phyloP scores from a whole-genome alignment of 1,140 invertebrate genomes.

The Leptestheria dahalacensis region DNA sequence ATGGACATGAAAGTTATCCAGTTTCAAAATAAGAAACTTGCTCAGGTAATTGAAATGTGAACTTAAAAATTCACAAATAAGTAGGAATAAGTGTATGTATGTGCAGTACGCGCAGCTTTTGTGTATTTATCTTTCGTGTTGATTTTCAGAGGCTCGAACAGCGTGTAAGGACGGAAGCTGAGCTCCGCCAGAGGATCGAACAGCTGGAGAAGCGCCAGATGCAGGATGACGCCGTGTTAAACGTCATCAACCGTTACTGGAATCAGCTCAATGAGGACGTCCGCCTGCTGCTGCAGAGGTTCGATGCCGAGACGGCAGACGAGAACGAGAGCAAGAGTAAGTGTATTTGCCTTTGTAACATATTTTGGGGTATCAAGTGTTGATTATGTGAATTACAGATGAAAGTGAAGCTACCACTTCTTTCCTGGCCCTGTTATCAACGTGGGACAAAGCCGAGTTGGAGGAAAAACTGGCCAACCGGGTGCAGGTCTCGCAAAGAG shows the following conservation, averaged over 20 bases:
- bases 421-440: slow-evolving; percentile 88
- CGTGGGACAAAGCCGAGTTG: slow-evolving; percentile 93
- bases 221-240: slow-evolving; percentile 92
- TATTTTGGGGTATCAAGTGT: slow-evolving; percentile 7
- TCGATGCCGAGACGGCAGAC: slow-evolving; percentile 93
- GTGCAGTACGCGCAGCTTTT: neutral
- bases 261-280: slow-evolving; percentile 96
- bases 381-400: slow-evolving; percentile 33
- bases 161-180: slow-evolving; percentile 70
- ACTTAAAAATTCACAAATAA: neutral
- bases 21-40: slow-evolving; percentile 93
- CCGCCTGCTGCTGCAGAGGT: slow-evolving; percentile 77
- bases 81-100: neutral
- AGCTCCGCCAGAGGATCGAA: slow-evolving; percentile 81
- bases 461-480: slow-evolving; percentile 89
- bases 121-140: slow-evolving; percentile 12
- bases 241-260: slow-evolving; percentile 97
- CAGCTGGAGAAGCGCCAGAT: slow-evolving; percentile 92
- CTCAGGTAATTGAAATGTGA: slow-evolving; percentile 51
- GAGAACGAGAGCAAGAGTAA: slow-evolving; percentile 87
- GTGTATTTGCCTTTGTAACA: slow-evolving; percentile 16
- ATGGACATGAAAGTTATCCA: slow-evolving; percentile 93
- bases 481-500: slow-evolving; percentile 79
- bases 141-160: slow-evolving; percentile 63
- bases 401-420: slow-evolving; percentile 93